Evolutionary conservation across 2,888 invertebrate species (phyloP), one percentile per base, ranked within the genome.

Genomic region (Pasiphila rectangulata): DNA sequence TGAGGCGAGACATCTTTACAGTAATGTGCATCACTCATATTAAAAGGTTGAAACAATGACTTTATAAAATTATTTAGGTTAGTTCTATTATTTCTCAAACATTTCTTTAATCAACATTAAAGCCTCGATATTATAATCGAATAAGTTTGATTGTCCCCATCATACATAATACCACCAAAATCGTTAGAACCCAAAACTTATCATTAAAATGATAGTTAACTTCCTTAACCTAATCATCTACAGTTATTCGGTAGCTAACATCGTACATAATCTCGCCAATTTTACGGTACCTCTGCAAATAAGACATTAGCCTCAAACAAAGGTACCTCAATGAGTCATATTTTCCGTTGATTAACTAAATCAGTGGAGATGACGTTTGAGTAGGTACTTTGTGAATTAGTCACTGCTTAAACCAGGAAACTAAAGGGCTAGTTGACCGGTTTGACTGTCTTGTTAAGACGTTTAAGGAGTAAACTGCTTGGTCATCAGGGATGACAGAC

Each of bases 291-390:
- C 13, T 27, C 13, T 2, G 3, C 12, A 27, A 25, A 12, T 12
- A 12, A 1, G 6, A 7, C 12, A 13, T 25, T 13, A n/a, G 30
- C n/a, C 2, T 3, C 17, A 32, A 30, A n/a, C 5, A 17, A 43
- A 44, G 29, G 13, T 24, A 13, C 6, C 1, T 21, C 6, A 3
- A 35, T 54, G 51, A 55, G 15, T 55, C 51, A 51, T 13, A 4
- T 37, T 45, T 46, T 17, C 41, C 35, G 48, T 44, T 44, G 9
- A 36, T 54, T 42, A 46, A 27, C 36, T 51, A 54, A 48, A 51
- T 45, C 38, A 16, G 35, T 15, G 37, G 19, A 1, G 6, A 30
- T 44, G 50, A 46, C 51, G 51, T 51, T 44, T n/a, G 1, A 32
- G 46, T 20, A 35, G 24, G 37, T 30, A 23, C 10, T 42, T 17